These are phyloP conservation scores for Pyrgus malvae DNA, from an alignment of 2,888 invertebrate genomes.

Conservation along the genomic window DNA sequence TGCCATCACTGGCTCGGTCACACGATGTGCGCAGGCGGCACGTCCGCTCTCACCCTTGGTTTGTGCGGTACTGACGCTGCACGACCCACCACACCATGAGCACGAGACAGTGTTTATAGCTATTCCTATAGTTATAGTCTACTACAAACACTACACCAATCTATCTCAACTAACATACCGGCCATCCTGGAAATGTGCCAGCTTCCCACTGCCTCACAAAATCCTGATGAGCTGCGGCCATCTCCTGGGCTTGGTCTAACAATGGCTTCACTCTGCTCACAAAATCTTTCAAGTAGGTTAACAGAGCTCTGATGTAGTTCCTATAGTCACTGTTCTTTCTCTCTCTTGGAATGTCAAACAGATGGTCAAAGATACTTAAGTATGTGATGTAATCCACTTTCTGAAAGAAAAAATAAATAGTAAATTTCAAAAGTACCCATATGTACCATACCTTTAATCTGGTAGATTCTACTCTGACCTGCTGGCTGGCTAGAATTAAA, in stretches of 20 bases:
- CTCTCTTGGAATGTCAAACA: constrained; percentile 97
- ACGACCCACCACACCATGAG: too few species aligned
- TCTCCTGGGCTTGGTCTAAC: constrained; percentile 89
- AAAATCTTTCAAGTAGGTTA: constrained; percentile 93
- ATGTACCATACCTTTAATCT: too few species aligned
- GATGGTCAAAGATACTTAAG: constrained; percentile 95
- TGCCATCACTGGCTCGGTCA: too few species aligned
- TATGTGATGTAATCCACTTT: constrained; percentile 98
- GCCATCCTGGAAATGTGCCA: constrained; percentile 97
- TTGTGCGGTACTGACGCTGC: too few species aligned
- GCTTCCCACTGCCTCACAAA: constrained; percentile 94
- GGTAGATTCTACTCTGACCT: too few species aligned
- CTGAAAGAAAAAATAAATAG: constrained; percentile 65
- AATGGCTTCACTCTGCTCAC: constrained; percentile 92
- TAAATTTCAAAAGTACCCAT: too few species aligned
- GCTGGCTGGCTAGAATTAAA: too few species aligned
- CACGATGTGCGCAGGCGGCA: too few species aligned
- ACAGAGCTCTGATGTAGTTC: constrained; percentile 90
- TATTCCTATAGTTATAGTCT: too few species aligned
- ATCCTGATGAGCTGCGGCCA: constrained; percentile 89
- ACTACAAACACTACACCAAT: too few species aligned
- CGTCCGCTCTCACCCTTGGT: too few species aligned
- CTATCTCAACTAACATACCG: constrained; percentile 82
- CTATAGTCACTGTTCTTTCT: constrained; percentile 93
- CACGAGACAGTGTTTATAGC: too few species aligned